A percentile compares a stretch with the other conserved stretches of the same genome.
Conservation (phyloP, 2,797 vertebrate species). For the Hoplostethus mediterraneus region DNA sequence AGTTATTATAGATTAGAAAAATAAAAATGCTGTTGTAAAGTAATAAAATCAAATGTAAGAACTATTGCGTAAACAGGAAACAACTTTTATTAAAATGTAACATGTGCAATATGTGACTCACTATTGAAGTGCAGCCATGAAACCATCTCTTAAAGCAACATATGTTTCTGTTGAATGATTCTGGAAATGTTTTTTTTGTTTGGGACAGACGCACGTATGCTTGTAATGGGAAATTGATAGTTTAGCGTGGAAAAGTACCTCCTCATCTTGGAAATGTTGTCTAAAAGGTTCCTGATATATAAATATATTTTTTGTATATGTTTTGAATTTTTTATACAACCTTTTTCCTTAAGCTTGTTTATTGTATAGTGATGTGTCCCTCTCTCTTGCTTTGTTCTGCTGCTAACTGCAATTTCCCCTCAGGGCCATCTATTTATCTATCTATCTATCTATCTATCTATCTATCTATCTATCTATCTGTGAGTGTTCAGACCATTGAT, state of each 20-base stretch:
- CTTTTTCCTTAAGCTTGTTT: too few species aligned
- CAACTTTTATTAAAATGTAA: too few species aligned
- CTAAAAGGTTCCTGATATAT: slow-evolving; percentile 33
- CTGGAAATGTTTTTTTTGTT: slow-evolving; percentile 28
- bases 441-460: too few species aligned
- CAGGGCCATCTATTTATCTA: too few species aligned
- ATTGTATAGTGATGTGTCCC: too few species aligned
- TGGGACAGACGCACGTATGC: slow-evolving; percentile 48
- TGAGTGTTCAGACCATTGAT: too few species aligned
- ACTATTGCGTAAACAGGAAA: neutral
- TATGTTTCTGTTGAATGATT: slow-evolving; percentile 25
- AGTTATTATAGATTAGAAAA: neutral
- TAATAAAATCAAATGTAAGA: slow-evolving; percentile 1
- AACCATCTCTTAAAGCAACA: slow-evolving; percentile 18
- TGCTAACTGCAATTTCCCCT: too few species aligned
- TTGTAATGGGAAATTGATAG: slow-evolving; percentile 18
- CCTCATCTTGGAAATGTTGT: slow-evolving; percentile 43
- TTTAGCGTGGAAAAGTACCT: slow-evolving; percentile 32
- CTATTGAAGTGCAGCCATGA: neutral
- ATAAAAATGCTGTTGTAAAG: neutral
- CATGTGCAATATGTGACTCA: neutral
- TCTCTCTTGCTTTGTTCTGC: too few species aligned
- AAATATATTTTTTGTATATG: too few species aligned
- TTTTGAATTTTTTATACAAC: too few species aligned
- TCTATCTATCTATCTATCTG: too few species aligned